These are phyloP conservation scores for Pteronura brasiliensis DNA, from an alignment of 2,113 vertebrate species.

Conservation along the genomic window DNA sequence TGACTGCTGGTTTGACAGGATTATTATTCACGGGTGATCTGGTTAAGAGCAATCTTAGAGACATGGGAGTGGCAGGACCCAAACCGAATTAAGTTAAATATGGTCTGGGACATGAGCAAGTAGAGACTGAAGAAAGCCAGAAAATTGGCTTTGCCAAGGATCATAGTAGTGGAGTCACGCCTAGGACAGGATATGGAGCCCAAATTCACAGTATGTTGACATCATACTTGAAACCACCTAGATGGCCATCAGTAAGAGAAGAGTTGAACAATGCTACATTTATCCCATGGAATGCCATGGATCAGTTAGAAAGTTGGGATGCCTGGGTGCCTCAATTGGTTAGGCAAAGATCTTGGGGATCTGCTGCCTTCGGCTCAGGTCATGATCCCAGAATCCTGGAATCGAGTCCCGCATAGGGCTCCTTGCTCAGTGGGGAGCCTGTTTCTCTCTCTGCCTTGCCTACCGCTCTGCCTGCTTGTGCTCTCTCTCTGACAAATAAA, in stretches of 20 bases:
- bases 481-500: too few species aligned
- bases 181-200: background rate
- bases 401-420: background rate
- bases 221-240: background rate
- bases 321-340: background rate
- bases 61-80: background rate
- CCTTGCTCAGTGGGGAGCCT: too few species aligned
- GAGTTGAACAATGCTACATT: background rate
- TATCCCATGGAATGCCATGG: background rate
- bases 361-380: background rate
- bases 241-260: background rate
- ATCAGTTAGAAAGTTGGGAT: background rate
- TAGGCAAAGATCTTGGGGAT: background rate
- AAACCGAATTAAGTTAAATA: constrained; percentile 22
- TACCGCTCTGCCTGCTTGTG: too few species aligned
- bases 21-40: background rate
- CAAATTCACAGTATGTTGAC: background rate
- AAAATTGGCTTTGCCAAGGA: constrained; percentile 8
- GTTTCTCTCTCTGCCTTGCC: background rate
- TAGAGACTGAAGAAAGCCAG: background rate
- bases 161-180: background rate
- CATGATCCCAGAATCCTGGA: background rate
- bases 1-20: background rate
- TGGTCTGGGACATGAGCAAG: background rate
- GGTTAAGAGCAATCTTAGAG: background rate